Conservation (phyloP, 2,888 invertebrate species). For the Eulithis testata region DNA sequence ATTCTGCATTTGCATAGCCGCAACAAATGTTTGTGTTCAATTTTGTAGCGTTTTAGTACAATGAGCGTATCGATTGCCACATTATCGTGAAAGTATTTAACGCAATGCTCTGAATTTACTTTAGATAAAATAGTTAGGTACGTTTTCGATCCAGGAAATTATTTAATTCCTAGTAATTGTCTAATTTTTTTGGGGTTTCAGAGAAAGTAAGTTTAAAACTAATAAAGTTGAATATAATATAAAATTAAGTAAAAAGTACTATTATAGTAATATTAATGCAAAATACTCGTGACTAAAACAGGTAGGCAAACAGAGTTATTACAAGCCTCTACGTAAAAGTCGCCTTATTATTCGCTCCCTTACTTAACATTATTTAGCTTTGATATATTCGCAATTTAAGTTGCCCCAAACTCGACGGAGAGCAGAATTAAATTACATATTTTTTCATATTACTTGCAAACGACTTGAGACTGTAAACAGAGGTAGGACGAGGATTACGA, state of each 20-base stretch:
- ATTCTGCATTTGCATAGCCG: constrained; percentile 35
- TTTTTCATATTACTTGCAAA: constrained; percentile 66
- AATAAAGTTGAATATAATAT: neutral
- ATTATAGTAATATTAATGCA: neutral
- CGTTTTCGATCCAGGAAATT: no score
- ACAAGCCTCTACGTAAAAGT: constrained; percentile 50
- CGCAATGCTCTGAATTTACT: no score
- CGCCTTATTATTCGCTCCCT: constrained; percentile 66
- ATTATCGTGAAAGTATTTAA: no score
- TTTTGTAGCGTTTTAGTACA: constrained; percentile 14
- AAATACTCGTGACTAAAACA: constrained; percentile 21
- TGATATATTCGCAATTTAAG: constrained; percentile 82
- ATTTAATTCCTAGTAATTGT: no score
- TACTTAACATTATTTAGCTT: constrained; percentile 81
- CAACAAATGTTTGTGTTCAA: constrained; percentile 30
- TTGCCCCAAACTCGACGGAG: constrained; percentile 74
- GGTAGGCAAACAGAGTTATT: constrained; percentile 31
- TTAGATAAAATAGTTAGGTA: no score
- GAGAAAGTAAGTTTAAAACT: neutral
- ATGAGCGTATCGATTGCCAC: neutral
- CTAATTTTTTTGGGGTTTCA: no score
- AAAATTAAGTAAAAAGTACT: no score
- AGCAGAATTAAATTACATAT: constrained; percentile 75
- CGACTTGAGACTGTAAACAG: constrained; percentile 64
- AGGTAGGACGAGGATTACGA: constrained; percentile 39